Evolutionary conservation across 2,888 invertebrate genomes (phyloP).

Genomic region (Nymphalis c-album): DNA sequence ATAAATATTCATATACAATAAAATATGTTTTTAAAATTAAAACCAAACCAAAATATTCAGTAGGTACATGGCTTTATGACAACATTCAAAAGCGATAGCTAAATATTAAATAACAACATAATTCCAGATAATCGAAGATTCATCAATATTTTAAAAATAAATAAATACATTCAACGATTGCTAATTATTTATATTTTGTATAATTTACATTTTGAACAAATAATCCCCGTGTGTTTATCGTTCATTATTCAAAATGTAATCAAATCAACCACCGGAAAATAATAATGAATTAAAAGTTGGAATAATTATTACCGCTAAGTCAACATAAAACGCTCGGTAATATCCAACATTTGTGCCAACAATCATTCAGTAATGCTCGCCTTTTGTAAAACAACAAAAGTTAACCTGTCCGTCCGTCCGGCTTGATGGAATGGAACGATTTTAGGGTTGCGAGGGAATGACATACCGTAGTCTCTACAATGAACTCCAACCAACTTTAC

Average conservation of each 20-base stretch:
- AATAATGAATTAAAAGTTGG: slow-evolving; percentile 55
- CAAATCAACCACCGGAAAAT: slow-evolving; percentile 45
- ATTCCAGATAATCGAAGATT: too few species aligned
- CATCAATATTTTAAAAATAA: too few species aligned
- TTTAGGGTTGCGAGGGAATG: slow-evolving; percentile 80
- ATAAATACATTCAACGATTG: neutral
- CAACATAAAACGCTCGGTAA: slow-evolving; percentile 72
- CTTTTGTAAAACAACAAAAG: slow-evolving; percentile 78
- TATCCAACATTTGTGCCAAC: slow-evolving; percentile 79
- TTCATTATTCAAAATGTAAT: slow-evolving; percentile 5
- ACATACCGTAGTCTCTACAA: slow-evolving; percentile 74
- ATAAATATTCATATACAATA: neutral
- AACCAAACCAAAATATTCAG: neutral
- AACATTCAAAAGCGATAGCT: neutral
- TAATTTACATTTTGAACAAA: neutral
- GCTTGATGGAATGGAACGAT: slow-evolving; percentile 71
- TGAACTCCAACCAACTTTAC: slow-evolving; percentile 49
- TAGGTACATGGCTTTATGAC: neutral
- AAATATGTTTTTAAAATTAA: neutral
- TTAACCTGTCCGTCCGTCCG: slow-evolving; percentile 78
- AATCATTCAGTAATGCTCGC: slow-evolving; percentile 76
- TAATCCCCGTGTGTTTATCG: neutral
- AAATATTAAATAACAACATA: neutral
- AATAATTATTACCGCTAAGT: slow-evolving; percentile 58
- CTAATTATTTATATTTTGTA: neutral